Evolutionary conservation across 2,113 vertebrate species (phyloP).

Genomic region (Chaetodon auriga): DNA sequence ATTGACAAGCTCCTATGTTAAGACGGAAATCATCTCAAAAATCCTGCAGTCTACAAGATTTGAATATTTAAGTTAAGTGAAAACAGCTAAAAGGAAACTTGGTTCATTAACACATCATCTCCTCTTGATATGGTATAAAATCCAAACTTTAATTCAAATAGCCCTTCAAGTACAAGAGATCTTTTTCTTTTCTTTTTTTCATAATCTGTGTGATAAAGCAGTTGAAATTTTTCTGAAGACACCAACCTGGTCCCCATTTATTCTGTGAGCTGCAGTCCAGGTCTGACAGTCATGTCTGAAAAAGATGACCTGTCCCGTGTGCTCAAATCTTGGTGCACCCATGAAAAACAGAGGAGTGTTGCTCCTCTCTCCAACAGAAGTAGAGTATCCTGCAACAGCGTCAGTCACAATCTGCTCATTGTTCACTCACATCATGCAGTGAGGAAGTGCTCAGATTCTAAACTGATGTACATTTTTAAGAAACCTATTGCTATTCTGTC

Average conservation of each 20-base stretch:
- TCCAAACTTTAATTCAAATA: too few species aligned
- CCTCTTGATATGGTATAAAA: too few species aligned
- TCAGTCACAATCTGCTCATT: neutral
- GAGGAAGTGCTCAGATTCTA: neutral
- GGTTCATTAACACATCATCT: too few species aligned
- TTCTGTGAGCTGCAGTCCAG: constrained; percentile 54
- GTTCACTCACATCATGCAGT: neutral
- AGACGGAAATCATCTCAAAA: too few species aligned
- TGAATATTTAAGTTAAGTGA: too few species aligned
- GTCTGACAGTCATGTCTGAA: constrained; percentile 38
- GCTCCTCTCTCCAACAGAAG: constrained; percentile 70
- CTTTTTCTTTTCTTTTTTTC: too few species aligned
- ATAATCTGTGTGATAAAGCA: neutral
- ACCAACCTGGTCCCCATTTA: constrained; percentile 75
- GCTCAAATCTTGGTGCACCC: constrained; percentile 80
- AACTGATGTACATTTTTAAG: neutral
- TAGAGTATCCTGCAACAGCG: constrained; percentile 78
- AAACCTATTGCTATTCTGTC: too few species aligned
- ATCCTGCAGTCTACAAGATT: too few species aligned
- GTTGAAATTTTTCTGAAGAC: too few species aligned
- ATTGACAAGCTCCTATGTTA: too few species aligned
- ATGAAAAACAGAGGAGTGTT: constrained; percentile 66
- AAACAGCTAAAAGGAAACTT: too few species aligned
- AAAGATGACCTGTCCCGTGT: constrained; percentile 77
- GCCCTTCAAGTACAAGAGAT: too few species aligned